These are phyloP conservation scores for Sebastes diploproa DNA, from an alignment of 2,797 vertebrate genomes.

Conservation along the genomic window DNA sequence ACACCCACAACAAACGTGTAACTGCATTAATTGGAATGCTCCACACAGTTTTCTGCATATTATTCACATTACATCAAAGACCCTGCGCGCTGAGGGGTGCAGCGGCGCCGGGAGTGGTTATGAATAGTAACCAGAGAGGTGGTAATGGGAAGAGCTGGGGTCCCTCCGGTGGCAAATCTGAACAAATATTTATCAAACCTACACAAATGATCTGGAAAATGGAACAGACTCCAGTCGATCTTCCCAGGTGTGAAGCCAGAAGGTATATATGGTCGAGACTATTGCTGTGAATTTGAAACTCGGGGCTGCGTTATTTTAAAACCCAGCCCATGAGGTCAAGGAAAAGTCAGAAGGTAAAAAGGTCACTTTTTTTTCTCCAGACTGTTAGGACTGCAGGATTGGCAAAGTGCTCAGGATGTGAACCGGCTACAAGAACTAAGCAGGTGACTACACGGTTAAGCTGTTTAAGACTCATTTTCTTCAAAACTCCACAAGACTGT, in stretches of 20 bases:
- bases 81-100: conserved; percentile 59
- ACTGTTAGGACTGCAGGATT: conserved; percentile 34
- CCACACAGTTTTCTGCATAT: conserved; percentile 73
- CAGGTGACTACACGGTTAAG: conserved; percentile 31
- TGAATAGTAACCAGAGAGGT: conserved; percentile 66
- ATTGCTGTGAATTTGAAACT: conserved; percentile 73
- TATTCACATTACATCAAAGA: conserved; percentile 77
- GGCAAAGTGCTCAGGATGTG: conserved; percentile 46
- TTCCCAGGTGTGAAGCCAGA: conserved; percentile 59
- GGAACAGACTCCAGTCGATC: conserved; percentile 53
- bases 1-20: conserved; percentile 71
- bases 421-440: conserved; percentile 52
- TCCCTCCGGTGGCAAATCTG: conserved; percentile 65
- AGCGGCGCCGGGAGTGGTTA: conserved; percentile 64
- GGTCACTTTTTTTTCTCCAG: conserved; percentile 36
- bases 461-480: conserved; percentile 47
- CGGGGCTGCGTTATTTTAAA: conserved; percentile 39
- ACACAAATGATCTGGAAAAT: conserved; percentile 55
- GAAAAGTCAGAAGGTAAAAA: conserved; percentile 62
- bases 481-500: conserved; percentile 36
- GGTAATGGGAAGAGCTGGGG: conserved; percentile 56
- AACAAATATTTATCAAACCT: conserved; percentile 59
- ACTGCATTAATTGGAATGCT: conserved; percentile 74
- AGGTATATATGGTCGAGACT: conserved; percentile 49
- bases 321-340: conserved; percentile 41